Base-by-base conservation (phyloP, 2,797 vertebrate species). In the Aratinga solstitialis region DNA sequence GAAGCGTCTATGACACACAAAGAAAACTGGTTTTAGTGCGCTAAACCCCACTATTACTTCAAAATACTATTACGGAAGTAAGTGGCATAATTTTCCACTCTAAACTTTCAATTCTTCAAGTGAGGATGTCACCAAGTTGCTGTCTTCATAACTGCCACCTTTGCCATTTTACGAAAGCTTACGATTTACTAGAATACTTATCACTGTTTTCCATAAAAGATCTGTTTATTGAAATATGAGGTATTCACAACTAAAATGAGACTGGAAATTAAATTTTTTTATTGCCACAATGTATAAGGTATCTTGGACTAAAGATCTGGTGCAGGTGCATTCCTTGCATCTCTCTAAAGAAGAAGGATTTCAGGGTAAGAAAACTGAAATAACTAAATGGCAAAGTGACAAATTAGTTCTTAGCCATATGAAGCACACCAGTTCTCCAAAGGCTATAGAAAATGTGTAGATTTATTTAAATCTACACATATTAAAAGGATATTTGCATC, bases 11-110 rank as follows among this genome's bases (percentile, higher is more conserved):
- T 19, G 27, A 30, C 17, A 36, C 20, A 30, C 1, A 2, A 71
- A 56, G 48, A n/a, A 63, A 11, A 50, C 2, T 0, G 0, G 5
- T 13, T 14, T 58, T 62, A 76, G 14, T 20, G 32, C 30, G 32
- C 15, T 12, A 48, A 58, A 76, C 0, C 9, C 38, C 47, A 83
- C 7, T 16, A 48, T 17, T 13, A 7, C 5, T 16, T 42, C 63
- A 88, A 48, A 75, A 82, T 27, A 40, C 8, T 51, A 4, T 36
- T 51, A 68, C 4, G 21, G 51, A 87, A 65, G 13, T 21, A 38
- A 48, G 15, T 38, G 17, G 8, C 6, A 69, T 9, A 0, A 47
- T 38, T 79, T 69, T 82, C 40, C 21, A 34, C 71, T 82, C 38
- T 66, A 54, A 87, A 73, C 50, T 91, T 84, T 10, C 4, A 56